These are phyloP conservation scores for Epistrophe grossulariae DNA, from an alignment of 2,888 invertebrate genomes.

Conservation along the genomic window DNA sequence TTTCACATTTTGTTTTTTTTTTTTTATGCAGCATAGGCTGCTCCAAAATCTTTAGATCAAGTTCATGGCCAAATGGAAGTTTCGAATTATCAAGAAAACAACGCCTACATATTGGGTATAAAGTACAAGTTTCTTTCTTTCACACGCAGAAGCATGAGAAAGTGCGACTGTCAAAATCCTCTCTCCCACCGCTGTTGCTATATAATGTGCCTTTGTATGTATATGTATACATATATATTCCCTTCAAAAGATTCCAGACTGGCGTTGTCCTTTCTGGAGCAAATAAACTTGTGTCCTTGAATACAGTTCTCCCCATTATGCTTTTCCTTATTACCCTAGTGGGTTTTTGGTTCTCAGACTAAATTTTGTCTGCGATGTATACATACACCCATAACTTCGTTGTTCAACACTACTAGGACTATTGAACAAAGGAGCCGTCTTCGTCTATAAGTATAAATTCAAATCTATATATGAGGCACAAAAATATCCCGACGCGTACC, in stretches of 20 bases:
- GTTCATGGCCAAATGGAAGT: slow-evolving; percentile 54
- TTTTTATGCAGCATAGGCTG: background rate
- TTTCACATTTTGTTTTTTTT: background rate
- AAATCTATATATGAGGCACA: slow-evolving; percentile 27
- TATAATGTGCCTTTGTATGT: background rate
- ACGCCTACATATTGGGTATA: slow-evolving; percentile 7
- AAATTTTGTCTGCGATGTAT: slow-evolving; percentile 30
- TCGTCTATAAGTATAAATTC: background rate
- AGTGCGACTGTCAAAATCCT: slow-evolving; percentile 18
- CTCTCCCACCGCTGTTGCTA: background rate
- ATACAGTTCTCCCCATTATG: slow-evolving; percentile 52
- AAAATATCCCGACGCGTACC: slow-evolving; percentile 45
- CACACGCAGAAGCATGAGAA: slow-evolving; percentile 38
- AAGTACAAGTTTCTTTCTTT: slow-evolving; percentile 5
- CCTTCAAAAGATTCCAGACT: slow-evolving; percentile 49
- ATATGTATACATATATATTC: background rate
- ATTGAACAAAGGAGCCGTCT: slow-evolving; percentile 20
- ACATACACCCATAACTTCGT: too few relatives aligned
- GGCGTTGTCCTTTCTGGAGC: slow-evolving; percentile 67
- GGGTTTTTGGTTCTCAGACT: slow-evolving; percentile 25
- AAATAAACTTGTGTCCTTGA: slow-evolving; percentile 72
- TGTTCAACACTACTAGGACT: background rate
- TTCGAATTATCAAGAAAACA: slow-evolving; percentile 31
- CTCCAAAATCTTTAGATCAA: slow-evolving; percentile 11
- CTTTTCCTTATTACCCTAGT: slow-evolving; percentile 71